Evolutionary conservation across 2,888 invertebrate genomes (phyloP).

Genomic region (Cosmia trapezina): DNA sequence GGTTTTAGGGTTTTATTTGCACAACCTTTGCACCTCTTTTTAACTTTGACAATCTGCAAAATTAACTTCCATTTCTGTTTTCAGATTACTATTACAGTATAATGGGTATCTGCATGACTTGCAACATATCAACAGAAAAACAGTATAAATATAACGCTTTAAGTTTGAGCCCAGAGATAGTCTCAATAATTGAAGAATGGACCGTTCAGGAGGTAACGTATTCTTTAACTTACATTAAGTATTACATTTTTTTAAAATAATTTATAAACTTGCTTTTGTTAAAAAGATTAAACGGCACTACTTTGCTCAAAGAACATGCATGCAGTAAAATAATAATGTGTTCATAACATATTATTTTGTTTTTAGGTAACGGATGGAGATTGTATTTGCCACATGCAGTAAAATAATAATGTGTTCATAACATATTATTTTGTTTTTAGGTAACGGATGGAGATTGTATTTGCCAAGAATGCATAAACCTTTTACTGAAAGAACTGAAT

Average conservation of each 20-base stretch:
- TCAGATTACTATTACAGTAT: background rate
- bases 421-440: slow-evolving; percentile 10
- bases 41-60: too few species aligned
- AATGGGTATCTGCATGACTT: slow-evolving; percentile 12
- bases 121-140: background rate
- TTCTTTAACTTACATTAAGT: too few species aligned
- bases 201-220: background rate
- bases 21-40: too few species aligned
- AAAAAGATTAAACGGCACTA: background rate
- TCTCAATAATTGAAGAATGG: slow-evolving; percentile 5
- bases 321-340: background rate
- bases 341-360: slow-evolving; percentile 7
- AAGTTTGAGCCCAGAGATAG: slow-evolving; percentile 8
- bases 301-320: slow-evolving; percentile 5
- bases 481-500: too few species aligned
- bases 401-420: background rate
- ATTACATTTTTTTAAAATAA: too few species aligned
- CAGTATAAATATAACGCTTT: slow-evolving; percentile 5
- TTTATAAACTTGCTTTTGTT: background rate
- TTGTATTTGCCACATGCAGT: too few species aligned
- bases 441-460: background rate
- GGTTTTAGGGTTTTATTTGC: too few species aligned
- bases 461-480: too few species aligned
- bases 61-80: too few species aligned
- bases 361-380: background rate